Evolutionary conservation across 1,140 invertebrate genomes (phyloP).

Genomic region (Holcopasites calliopsidis): DNA sequence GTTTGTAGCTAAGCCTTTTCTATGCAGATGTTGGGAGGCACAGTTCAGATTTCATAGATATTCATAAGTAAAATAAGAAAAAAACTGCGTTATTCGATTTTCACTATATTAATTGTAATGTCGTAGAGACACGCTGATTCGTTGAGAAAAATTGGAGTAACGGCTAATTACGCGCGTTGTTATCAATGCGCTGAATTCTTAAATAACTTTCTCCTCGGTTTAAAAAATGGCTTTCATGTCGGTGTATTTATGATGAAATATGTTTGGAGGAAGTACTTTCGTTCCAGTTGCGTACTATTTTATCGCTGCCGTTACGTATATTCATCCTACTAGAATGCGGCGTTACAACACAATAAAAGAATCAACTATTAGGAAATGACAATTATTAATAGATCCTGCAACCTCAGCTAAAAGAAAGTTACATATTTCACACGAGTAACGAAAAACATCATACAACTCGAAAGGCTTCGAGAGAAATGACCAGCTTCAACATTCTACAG

Average conservation of each 20-base stretch:
- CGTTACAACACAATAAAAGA: neutral
- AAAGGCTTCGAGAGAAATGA: constrained; percentile 37
- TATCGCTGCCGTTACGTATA: too few relatives aligned
- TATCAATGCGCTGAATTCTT: neutral
- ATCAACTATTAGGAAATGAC: too few relatives aligned
- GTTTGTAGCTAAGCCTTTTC: neutral
- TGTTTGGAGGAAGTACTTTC: neutral
- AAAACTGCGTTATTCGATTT: neutral
- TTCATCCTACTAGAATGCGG: neutral
- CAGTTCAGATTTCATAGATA: neutral
- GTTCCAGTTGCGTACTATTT: neutral
- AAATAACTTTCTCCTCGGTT: neutral
- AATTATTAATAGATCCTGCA: neutral
- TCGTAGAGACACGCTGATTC: neutral
- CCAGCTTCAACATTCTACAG: constrained; percentile 13
- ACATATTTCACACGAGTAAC: too few relatives aligned
- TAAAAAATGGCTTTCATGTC: neutral
- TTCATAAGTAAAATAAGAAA: neutral
- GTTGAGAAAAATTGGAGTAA: neutral
- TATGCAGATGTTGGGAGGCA: neutral
- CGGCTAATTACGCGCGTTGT: neutral
- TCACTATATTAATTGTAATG: neutral
- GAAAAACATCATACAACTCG: neutral
- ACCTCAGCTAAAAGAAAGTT: neutral
- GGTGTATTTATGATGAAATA: neutral